These are phyloP conservation scores for Mungos mungo DNA, from an alignment of 2,113 vertebrate genomes.

Conservation along the genomic window DNA sequence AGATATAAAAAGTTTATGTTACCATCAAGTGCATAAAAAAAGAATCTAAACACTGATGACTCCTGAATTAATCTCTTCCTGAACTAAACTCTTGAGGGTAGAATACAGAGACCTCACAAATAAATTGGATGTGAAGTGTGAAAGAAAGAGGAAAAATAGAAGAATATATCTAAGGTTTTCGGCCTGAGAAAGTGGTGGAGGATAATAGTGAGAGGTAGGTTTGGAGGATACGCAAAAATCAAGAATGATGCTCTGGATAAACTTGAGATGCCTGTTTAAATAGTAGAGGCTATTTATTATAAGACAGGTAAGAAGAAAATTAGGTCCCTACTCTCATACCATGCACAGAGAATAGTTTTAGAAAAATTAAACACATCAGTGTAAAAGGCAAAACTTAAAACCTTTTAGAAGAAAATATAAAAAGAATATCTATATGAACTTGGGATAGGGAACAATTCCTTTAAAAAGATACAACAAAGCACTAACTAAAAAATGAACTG, in stretches of 20 bases:
- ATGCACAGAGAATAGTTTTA: not conserved
- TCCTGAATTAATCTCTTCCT: not conserved
- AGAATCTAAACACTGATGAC: not conserved
- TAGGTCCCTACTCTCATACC: not conserved
- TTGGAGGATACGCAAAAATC: not conserved
- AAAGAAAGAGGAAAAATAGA: not conserved
- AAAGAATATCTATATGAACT: not conserved
- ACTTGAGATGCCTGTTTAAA: not conserved
- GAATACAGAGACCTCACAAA: not conserved
- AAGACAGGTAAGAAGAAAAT: constrained; percentile 24
- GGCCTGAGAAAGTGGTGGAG: not conserved
- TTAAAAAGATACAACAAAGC: not conserved
- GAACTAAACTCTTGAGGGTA: constrained; percentile 15
- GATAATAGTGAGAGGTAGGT: not conserved
- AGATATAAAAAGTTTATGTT: constrained; percentile 25
- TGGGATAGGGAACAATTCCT: not conserved
- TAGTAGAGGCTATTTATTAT: not conserved
- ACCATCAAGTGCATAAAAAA: not conserved
- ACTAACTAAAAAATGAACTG: not conserved
- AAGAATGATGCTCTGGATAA: not conserved
- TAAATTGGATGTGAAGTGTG: not conserved
- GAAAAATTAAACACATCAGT: not conserved
- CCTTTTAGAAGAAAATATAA: not conserved
- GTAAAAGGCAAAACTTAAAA: constrained; percentile 34
- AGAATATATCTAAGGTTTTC: not conserved